Evolutionary conservation across 1,140 invertebrate genomes (phyloP), one percentile per base, ranked within the genome.

Genomic region (Frieseomelitta varia): DNA sequence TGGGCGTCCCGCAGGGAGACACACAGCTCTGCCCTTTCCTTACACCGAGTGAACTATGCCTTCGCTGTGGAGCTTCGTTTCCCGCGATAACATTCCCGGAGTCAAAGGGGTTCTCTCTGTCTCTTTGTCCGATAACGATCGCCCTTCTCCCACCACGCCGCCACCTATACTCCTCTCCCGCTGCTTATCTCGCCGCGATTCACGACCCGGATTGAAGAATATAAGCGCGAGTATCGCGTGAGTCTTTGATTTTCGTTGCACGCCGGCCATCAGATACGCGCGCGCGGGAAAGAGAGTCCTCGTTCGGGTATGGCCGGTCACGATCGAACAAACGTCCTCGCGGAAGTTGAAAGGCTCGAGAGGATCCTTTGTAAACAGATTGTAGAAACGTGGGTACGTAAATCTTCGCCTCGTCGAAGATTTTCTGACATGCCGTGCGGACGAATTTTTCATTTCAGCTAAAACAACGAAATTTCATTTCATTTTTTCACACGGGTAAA

Each of bases 1-100:
- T 83, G 77, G 81, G 90, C 87, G 85, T 91, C 92, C 92, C 91
- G 90, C 87, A 90, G 90, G 87, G 91, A 90, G 83, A 89, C 83
- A 90, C 87, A 90, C 87, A 90, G 88, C 86, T 88, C 89, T 87
- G 88, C 84, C 87, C 86, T 87, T 85, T 87, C 89, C 86, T 85
- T 84, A 85, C 78, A 81, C 76, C 83, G 90, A 88, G 91, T 90
- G 85, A 91, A 88, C 90, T 92, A 90, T 82, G 85, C 75, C 85
- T 91, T 84, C 85, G 39, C 83, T 83, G 67, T 65, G 86, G 89
- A 90, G 91, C 89, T 92, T 91, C 91, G 89, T 91, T 91, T 91
- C 88, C 88, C 88, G 76, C 82, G 88, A 91, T 91, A 91, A 87
- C 87, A 91, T 92, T 88, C 87, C 39, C 77, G 65, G 56, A 91